A percentile compares a stretch with the other conserved stretches of the same genome.
Conservation (phyloP, 2,113 vertebrate genomes). For the Phaethon lepturus region DNA sequence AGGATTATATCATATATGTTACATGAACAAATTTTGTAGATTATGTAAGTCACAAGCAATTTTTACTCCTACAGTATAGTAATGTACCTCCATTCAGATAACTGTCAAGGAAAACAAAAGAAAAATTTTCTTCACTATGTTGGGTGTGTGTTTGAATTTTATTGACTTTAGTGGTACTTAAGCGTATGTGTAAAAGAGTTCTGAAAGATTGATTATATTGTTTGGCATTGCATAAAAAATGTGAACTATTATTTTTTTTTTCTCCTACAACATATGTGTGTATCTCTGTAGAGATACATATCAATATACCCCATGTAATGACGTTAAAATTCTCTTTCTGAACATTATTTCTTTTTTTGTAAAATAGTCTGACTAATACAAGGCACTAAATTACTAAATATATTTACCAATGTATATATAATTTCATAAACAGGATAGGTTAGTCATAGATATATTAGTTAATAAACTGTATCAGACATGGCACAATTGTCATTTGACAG, state of each 20-base stretch:
- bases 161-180: neutral
- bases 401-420: neutral
- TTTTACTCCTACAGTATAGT: neutral
- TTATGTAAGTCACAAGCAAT: neutral
- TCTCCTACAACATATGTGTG: rapidly evolving
- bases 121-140: neutral
- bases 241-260: neutral
- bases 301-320: neutral
- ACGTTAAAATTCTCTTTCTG: neutral
- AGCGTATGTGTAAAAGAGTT: neutral
- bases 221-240: neutral
- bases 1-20: neutral
- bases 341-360: neutral
- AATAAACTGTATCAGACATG: neutral
- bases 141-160: neutral
- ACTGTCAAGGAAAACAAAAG: neutral
- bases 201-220: neutral
- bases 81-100: neutral
- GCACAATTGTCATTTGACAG: neutral
- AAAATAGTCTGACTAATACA: neutral
- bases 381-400: neutral
- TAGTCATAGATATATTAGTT: neutral
- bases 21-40: neutral
- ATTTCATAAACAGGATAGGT: neutral
- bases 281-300: neutral